These are phyloP conservation scores for Drosophila nigritarsus DNA, from an alignment of 2,888 invertebrate genomes.

Conservation along the genomic window DNA sequence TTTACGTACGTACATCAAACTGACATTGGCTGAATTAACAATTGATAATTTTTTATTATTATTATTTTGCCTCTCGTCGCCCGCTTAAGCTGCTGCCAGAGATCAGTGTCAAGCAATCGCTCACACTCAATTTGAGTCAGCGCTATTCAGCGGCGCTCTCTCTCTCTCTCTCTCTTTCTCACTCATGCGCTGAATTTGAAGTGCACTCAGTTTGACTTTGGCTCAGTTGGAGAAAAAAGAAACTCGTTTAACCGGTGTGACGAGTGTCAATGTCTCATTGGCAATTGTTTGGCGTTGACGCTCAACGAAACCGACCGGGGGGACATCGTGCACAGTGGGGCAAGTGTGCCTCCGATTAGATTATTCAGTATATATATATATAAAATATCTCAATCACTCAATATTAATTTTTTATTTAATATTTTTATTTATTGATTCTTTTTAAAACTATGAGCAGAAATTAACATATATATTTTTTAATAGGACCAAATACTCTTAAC, in stretches of 20 bases:
- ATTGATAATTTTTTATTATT: constrained; percentile 81
- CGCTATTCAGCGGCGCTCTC: constrained; percentile 49
- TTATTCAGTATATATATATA: not conserved
- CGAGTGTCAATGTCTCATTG: constrained; percentile 83
- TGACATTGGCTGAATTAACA: constrained; percentile 81
- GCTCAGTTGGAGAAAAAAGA: constrained; percentile 48
- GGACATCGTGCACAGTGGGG: constrained; percentile 62
- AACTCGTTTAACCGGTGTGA: constrained; percentile 82
- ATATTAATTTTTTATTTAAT: not conserved
- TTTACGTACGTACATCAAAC: constrained; percentile 67
- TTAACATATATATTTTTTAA: not conserved
- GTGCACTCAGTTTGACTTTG: constrained; percentile 47
- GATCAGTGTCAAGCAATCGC: constrained; percentile 38
- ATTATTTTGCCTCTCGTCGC: constrained; percentile 56
- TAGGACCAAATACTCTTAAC: not conserved
- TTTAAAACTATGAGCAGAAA: not conserved
- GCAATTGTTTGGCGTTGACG: constrained; percentile 70
- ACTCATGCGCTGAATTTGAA: constrained; percentile 59
- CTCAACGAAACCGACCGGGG: constrained; percentile 73
- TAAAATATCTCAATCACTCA: not conserved
- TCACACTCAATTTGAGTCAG: constrained; percentile 38
- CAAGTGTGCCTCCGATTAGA: not conserved
- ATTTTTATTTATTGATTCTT: not conserved
- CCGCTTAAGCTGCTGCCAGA: constrained; percentile 46
- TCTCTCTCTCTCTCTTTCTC: constrained; percentile 30